Percentiles rank a stretch among this genome's conserved stretches.
Conservation (phyloP, 1,140 invertebrate species). For the Lepidostoma basale region DNA sequence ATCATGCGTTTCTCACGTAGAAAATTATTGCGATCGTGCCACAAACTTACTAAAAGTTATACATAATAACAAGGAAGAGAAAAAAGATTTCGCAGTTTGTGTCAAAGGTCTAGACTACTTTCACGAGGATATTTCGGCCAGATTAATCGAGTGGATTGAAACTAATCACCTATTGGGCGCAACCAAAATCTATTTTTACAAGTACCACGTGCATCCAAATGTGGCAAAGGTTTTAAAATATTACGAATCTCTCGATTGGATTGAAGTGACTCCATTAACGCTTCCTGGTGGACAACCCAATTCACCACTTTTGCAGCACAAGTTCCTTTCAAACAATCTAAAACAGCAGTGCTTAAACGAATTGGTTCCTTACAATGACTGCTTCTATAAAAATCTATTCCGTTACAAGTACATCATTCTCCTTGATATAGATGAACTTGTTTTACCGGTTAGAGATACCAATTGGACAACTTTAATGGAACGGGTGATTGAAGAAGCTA, state of each 20-base stretch:
- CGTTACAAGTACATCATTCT: slow-evolving; percentile 88
- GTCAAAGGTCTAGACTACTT: slow-evolving; percentile 92
- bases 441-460: slow-evolving; percentile 81
- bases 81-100: slow-evolving; percentile 89
- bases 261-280: slow-evolving; percentile 85
- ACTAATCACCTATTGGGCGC: slow-evolving; percentile 83
- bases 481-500: background rate
- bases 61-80: slow-evolving; percentile 72
- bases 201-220: slow-evolving; percentile 88
- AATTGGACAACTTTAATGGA: slow-evolving; percentile 75
- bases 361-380: slow-evolving; percentile 93
- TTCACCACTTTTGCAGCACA: slow-evolving; percentile 82
- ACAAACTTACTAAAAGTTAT: slow-evolving; percentile 87
- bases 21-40: slow-evolving; percentile 81
- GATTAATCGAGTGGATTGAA: slow-evolving; percentile 95
- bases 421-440: slow-evolving; percentile 92
- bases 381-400: slow-evolving; percentile 88
- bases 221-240: slow-evolving; percentile 87
- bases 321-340: slow-evolving; percentile 85
- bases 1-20: slow-evolving; percentile 83
- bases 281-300: slow-evolving; percentile 91
- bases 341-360: slow-evolving; percentile 93
- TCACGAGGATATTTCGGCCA: slow-evolving; percentile 85
- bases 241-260: slow-evolving; percentile 75
- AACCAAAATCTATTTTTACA: slow-evolving; percentile 91